Evolutionary conservation across 2,888 invertebrate genomes (phyloP), one percentile per base, ranked within the genome.

Genomic region (Caenorhabditis virilis): DNA sequence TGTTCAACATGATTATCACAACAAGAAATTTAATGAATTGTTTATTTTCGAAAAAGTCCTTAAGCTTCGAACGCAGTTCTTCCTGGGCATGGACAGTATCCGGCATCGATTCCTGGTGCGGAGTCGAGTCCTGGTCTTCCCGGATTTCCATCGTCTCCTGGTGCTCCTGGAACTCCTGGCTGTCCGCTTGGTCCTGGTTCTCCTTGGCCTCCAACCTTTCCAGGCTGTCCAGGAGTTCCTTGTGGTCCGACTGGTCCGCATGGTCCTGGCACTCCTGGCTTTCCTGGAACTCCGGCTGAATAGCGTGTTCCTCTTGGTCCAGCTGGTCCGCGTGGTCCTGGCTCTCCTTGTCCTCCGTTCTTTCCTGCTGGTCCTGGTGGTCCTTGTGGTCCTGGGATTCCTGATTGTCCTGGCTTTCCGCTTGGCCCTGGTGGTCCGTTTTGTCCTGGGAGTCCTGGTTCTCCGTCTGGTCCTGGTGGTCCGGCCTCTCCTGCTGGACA

Each of bases 321-420:
- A 9, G 59, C 50, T 45, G 58, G 33, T 62, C 67, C 67, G 41
- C 45, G 46, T 47, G 23, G 51, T 58, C 67, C 72, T 11, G 54
- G 20, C 41, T 61, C 66, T 56, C 72, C 72, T 0, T 35, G 22
- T 54, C 58, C 45, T 35, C 74, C 74, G 11, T 57, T 42, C 35
- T 61, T 56, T 52, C 79, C 79, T 23, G 64, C 64, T 30, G 52
- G 56, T 50, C 78, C 78, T 9, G 75, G 66, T 54, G 69, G 70
- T 47, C 78, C 78, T 15, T 64, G 52, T 18, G 69, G 60, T 59
- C 77, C 74, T 41, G 72, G 61, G 4, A 15, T n/a, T 55, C 70
- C 70, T 43, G 58, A 57, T 2, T 62, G 53, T 47, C 70, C 70
- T 42, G 67, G 65, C 4, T 43, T 33, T 57, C 70, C 70, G 18